Base-by-base conservation (phyloP, 1,140 invertebrate species). In the Drosophila azteca region DNA sequence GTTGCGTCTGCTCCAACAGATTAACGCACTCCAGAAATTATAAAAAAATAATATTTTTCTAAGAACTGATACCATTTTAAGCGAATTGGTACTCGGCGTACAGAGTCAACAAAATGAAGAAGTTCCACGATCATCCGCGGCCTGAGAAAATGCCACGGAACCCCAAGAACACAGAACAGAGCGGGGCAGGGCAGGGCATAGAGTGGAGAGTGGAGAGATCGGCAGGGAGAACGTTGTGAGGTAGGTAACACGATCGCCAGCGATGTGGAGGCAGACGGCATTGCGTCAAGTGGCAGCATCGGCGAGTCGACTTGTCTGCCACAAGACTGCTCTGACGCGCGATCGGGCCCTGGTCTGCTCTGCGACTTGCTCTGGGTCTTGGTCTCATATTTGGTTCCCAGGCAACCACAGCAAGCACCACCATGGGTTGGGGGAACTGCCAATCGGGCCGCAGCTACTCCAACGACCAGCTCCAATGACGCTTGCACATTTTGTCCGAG, bases 21-120 rank as follows among this genome's bases (percentile, higher is more conserved):
- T 90, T 90, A 90, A 90, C 81, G 85, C 85, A 90, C 85, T 90
- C 76, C 51, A 90, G 74, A 90, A 90, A 90, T 90, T 90, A 90
- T 90, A 82, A 90, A 90, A 89, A 90, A 90, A 90, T 82, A 90
- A 85, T 90, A 90, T 90, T 90, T 90, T 90, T 90, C 85, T 90
- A 82, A 79, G 85, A 90, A 90, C 72, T 90, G 87, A 90, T 90
- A 90, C 87, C 85, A 90, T 90, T 90, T 90, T 90, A 90, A 90
- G 81, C 81, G 85, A 90, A 90, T 90, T 90, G 85, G 85, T 90
- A 90, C 85, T 90, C 82, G 57, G 73, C 53, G 43, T 20, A 20
- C 63, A 60, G 44, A 68, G 67, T 62, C 67, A 80, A 73, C 80
- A 82, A 72, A 79, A 80, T 84, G 81, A 81, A 84, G 67, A 84